Evolutionary conservation across 37 sponge, comb jelly and placozoan genomes (phyloP), one percentile per base, ranked within the genome.

Genomic region (Axinella damicornis): DNA sequence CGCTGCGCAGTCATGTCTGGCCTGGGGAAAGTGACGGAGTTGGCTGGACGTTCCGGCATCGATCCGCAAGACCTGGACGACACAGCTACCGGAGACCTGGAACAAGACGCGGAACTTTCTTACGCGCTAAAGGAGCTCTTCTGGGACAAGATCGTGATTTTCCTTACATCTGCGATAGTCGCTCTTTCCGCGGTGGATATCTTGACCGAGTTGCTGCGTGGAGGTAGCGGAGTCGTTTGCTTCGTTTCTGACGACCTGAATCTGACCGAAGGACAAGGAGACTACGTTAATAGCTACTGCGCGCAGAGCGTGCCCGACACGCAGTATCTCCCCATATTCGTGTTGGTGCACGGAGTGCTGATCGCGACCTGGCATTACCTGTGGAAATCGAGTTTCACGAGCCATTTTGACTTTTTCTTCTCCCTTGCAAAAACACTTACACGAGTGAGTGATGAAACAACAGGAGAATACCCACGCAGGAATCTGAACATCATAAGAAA

Each of bases 251-350:
- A 64, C 5, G 73, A 72, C 13, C 61, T 59, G 28, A 81, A 81
- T 38, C 36, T 58, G 27, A 66, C 69, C 11, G 73, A 58, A 19
- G 82, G 57, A 18, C 82, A 81, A 40, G 82, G 28, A 19, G 77
- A 59, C 33, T 88, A 62, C 70, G 57, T 88, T 35, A 74, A 76
- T 53, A 81, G 53, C 71, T 81, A 57, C 82, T 88, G 88, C 60
- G 53, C 77, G 0, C 76, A 69, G 62, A 73, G 60, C 46, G 36
- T 73, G 24, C 77, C 77, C 16, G 74, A 56, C 11, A 69, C 77
- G 9, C 76, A 88, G 46, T 88, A 69, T 60, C 60, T 88, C 21
- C 76, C 82, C 4, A 79, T 81, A 13, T 70, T 80, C 20, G 37
- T 88, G 9, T 38, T 81, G 22, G 62, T 63, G 20, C 88, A 88